Base-by-base conservation (phyloP, 2,888 invertebrate species). In the Mimachlamys varia region DNA sequence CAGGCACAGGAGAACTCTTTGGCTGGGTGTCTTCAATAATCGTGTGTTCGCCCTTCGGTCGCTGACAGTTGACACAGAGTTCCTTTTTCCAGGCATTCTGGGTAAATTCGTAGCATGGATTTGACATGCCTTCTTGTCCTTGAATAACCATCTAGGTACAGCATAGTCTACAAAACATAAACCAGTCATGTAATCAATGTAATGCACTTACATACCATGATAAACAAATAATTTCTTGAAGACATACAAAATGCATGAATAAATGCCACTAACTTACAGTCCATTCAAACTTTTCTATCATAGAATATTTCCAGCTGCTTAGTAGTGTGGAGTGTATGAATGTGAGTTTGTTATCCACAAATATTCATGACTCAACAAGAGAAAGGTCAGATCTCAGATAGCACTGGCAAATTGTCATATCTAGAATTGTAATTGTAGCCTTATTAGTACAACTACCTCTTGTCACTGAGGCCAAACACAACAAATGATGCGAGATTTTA, bases 31-130 rank as follows among this genome's bases (percentile, higher is more conserved):
- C 89, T 50, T 88, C 88, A 37, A 89, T 55, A 7, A 53, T 90
- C 5, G 89, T 87, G 91, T 96, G 96, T 90, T 96, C 95, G 15
- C 91, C 93, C 58, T 93, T 92, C 22, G 95, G 94, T 38, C 95
- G 92, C 89, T 95, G 95, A 89, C 96, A 96, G 91, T 95, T 95
- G 88, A 94, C 93, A 92, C 96, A 96, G 50, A 96, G 93, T 58
- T 95, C 96, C 89, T 94, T 95, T 88, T 94, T 93, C 96, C 96
- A 96, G 37, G 96, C 95, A 94, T 96, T 95, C 93, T 96, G 95
- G 90, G 94, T 94, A 92, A 96, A 96, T 90, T 95, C 95, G 89
- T 93, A 91, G 92, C 96, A 96, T 88, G 94, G 93, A 88, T 94
- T 94, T 93, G 93, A 93, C 93, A 94, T 94, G 90, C 92, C 92